Conservation (phyloP, 2,888 invertebrate species). For the Achlya flavicornis region DNA sequence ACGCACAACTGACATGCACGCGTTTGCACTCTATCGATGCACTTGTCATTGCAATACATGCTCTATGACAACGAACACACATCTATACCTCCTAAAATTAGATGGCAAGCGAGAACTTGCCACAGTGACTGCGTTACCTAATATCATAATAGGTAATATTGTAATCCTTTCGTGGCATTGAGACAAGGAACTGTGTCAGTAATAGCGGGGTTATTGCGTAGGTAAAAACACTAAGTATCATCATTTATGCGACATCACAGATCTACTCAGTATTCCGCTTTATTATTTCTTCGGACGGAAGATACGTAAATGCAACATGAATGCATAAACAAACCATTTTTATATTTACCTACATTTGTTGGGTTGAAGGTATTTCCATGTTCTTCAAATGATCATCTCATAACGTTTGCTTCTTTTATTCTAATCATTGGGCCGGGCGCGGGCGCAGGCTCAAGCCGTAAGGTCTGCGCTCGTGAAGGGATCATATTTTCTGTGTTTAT, state of each 20-base stretch:
- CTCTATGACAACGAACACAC: slow-evolving; percentile 1
- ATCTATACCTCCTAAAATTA: not conserved
- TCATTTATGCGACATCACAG: too few species aligned
- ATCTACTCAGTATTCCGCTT: slow-evolving; percentile 2
- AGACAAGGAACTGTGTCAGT: slow-evolving; percentile 53
- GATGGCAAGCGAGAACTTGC: slow-evolving; percentile 29
- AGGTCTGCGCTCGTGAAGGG: slow-evolving; percentile 15
- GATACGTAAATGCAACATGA: not conserved
- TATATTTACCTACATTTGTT: not conserved
- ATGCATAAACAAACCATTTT: slow-evolving; percentile 4
- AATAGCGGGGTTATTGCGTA: slow-evolving; percentile 21
- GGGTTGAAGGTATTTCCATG: slow-evolving; percentile 3
- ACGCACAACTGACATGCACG: slow-evolving; percentile 3
- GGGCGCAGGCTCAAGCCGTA: slow-evolving; percentile 17
- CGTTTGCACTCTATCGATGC: slow-evolving; percentile 3
- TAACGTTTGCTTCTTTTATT: slow-evolving; percentile 9
- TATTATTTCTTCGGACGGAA: not conserved
- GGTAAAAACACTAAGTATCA: not conserved
- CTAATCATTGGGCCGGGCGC: not conserved
- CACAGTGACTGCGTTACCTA: slow-evolving; percentile 65
- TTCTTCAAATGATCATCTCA: slow-evolving; percentile 4
- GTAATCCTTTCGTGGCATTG: slow-evolving; percentile 46
- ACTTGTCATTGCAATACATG: slow-evolving; percentile 13
- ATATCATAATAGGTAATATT: slow-evolving; percentile 47
- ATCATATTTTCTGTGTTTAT: slow-evolving; percentile 34